phyloP scores from a whole-genome alignment of 2,888 invertebrate genomes.

The Xestia xanthographa region DNA sequence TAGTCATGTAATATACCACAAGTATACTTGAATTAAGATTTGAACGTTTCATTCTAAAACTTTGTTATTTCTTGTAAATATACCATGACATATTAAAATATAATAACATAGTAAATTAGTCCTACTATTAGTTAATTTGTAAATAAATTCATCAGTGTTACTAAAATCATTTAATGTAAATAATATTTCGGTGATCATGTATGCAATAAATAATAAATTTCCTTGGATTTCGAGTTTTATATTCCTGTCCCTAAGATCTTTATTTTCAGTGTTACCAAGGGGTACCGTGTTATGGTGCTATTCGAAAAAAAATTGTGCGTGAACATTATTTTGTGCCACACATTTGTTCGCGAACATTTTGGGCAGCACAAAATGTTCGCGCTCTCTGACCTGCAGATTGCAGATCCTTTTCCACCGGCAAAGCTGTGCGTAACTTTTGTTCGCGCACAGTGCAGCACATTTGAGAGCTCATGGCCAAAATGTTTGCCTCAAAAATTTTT shows the following conservation, averaged over 20 bases:
- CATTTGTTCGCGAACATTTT: no score
- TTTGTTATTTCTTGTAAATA: slow-evolving; percentile 86
- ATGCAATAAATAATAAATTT: slow-evolving; percentile 89
- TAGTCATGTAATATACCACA: slow-evolving; percentile 66
- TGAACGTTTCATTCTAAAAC: slow-evolving; percentile 67
- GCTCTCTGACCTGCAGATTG: no score
- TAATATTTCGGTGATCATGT: slow-evolving; percentile 89
- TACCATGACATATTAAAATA: slow-evolving; percentile 59
- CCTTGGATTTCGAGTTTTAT: slow-evolving; percentile 77
- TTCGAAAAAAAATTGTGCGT: no score
- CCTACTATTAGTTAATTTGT: slow-evolving; percentile 79
- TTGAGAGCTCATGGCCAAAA: no score
- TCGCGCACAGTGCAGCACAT: no score
- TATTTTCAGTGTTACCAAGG: not conserved
- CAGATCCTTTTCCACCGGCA: no score
- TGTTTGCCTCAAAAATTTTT: no score
- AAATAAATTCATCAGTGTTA: slow-evolving; percentile 88
- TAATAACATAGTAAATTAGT: slow-evolving; percentile 72
- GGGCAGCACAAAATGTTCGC: no score
- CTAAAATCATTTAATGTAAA: slow-evolving; percentile 85
- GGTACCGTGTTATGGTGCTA: not conserved
- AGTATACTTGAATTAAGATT: slow-evolving; percentile 71
- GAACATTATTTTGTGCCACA: no score
- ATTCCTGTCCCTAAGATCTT: not conserved
- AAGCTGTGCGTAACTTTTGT: no score